Base-by-base conservation (phyloP, 2,113 vertebrate genomes). In the Spheniscus mendiculus region DNA sequence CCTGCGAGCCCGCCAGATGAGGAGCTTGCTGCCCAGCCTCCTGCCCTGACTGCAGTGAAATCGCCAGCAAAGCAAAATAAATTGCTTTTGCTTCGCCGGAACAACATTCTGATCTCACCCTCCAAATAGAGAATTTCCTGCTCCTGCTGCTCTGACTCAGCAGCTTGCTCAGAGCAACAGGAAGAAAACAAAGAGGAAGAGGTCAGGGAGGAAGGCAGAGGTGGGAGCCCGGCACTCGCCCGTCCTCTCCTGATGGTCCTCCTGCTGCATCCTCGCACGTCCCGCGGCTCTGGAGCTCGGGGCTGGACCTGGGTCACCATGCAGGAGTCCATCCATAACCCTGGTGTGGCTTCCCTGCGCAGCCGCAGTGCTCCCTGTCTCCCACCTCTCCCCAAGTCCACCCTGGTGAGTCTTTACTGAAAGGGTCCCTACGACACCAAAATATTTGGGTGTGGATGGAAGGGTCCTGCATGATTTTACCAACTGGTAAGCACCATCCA, bases 81-180 rank as follows among this genome's bases (percentile, higher is more conserved):
- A 79, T 58, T 29, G 78, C 70, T 87, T 86, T 59, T 82, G 89
- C 91, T 87, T 82, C 94, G 89, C 91, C 90, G 94, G 74, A 94
- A n/a, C 61, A 53, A 30, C 66, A 40, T 70, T 77, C 88, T 92
- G 88, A 95, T 79, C 89, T 96, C 87, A 83, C 45, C 42, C 53
- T 83, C 70, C 42, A 58, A 83, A 84, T 4, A 89, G 52, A 76
- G 83, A 93, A 89, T 87, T 96, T 97, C 96, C 94, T 95, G 89
- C 87, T 95, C 87, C 87, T 34, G 61, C 70, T 91, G 91, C 66
- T 97, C 91, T 96, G 92, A 94, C 81, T 97, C 95, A 97, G 95
- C 95, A 95, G 83, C 80, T 89, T 47, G 40, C 69, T 79, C 58
- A 23, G 70, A 95, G 70, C 69, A 91, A 62, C 91, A 89, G 89